Base-by-base conservation (phyloP, 2,797 vertebrate species). In the Loris lydekkerianus region DNA sequence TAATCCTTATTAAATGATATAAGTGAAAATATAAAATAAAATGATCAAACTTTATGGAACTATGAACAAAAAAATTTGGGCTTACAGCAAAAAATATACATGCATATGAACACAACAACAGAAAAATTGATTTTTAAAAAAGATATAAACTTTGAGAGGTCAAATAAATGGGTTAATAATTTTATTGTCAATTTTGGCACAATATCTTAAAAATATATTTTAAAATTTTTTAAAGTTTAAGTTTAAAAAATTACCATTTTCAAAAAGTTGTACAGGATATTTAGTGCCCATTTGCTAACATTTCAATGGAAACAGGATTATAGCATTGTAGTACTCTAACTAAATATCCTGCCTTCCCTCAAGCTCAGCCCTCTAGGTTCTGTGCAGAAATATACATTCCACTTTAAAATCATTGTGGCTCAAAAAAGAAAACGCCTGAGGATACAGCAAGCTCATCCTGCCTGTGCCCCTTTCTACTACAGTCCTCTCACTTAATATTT, bases 341-440 rank as follows among this genome's bases (percentile, higher is more conserved):
- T 95, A 89, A 96, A 7, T 91, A 86, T 80, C 92, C 25, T 89
- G 27, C 93, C 75, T 91, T 86, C 75, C 95, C 95, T 95, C 75
- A 98, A 98, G 75, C 95, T 96, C 97, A 97, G 96, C 89, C 76
- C 95, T 86, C 18, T 37, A 96, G 61, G 65, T 97, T 96, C 96
- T 94, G 93, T 97, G 92, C 72, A 72, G 91, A 97, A 96, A 97
- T 43, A 49, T 37, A 97, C 93, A 86, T n/a, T 97, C 69, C 56
- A 97, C 76, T 94, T 97, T 97, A 97, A 97, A 98, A 85, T 94
- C 46, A 92, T 61, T 20, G 56, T 92, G 20, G 73, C 80, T 89
- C 67, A 72, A 93, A 96, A 97, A 97, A 93, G 96, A 93, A 97
- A 97, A 96, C 86, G 72, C 89, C 95, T 92, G 73, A 97, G 93